Percentiles rank a stretch among this genome's conserved stretches.
These are phyloP conservation scores for Propithecus deckenii DNA, from an alignment of 2,797 vertebrate genomes.

Conservation along the genomic window DNA sequence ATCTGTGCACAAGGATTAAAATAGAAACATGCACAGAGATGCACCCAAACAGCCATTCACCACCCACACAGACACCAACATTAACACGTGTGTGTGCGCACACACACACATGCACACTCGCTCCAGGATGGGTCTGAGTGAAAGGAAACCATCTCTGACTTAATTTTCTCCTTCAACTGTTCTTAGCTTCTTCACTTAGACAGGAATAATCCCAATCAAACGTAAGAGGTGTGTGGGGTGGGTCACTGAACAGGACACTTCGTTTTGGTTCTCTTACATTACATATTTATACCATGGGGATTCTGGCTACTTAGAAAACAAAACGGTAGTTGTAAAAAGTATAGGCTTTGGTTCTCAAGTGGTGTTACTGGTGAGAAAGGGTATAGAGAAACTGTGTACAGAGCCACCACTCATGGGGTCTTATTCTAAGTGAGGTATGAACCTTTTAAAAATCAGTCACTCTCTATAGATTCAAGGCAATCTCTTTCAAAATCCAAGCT, in stretches of 20 bases:
- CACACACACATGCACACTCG: background rate
- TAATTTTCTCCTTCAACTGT: conserved; percentile 32
- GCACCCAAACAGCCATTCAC: background rate
- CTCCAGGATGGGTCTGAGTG: background rate
- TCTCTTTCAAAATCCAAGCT: conserved; percentile 29
- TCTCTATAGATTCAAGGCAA: background rate
- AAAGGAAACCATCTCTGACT: conserved; percentile 35
- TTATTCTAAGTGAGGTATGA: conserved; percentile 36
- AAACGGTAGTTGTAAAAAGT: conserved; percentile 1
- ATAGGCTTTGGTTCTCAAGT: conserved; percentile 2
- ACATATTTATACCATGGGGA: background rate
- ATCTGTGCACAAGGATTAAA: background rate
- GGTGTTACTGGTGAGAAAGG: background rate
- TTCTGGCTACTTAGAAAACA: conserved; percentile 13
- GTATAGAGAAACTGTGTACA: background rate
- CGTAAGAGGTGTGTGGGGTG: background rate
- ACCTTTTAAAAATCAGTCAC: conserved; percentile 24
- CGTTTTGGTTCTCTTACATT: conserved; percentile 27
- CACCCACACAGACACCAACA: background rate
- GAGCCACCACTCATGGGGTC: background rate
- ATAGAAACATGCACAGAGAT: background rate
- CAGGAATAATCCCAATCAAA: conserved; percentile 33
- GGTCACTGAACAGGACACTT: background rate
- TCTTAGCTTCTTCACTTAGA: conserved; percentile 7
- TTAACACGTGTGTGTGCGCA: background rate